Base-by-base conservation (phyloP, 2,888 invertebrate genomes). In the Pandemis cinnamomeana region DNA sequence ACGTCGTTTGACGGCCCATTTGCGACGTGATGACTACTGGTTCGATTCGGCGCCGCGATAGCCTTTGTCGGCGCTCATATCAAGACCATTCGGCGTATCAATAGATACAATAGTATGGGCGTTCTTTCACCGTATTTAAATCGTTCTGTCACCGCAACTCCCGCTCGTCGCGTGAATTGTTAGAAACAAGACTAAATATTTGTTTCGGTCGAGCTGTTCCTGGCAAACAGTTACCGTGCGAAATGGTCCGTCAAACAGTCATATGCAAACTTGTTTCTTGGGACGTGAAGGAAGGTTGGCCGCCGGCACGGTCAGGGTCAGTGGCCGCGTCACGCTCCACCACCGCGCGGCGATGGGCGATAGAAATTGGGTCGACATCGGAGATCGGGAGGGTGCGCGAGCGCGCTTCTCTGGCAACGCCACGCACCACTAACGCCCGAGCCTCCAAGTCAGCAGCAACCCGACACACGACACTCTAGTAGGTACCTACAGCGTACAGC, bases 361-460 rank as follows among this genome's bases (percentile, higher is more conserved):
- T 61, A 70, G 71, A 71, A 77, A 72, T 72, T 77, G 69, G 77
- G 76, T 77, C 76, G 74, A 61, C 58, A 46, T 63, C 64, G 64
- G 69, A 72, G 69, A 71, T 36, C 60, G 66, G 58, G n/a, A 68
- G 67, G 72, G 69, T 75, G 73, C 11, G 58, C 58, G 58, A 10
- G 71, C 75, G 74, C 69, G 53, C 83, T 84, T 83, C 82, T 79
- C 83, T 81, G 77, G 81, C 74, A 61, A 76, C 77, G 79, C 80
- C 83, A 89, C 88, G 91, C 91, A 83, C 86, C 87, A 84, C 81
- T 89, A 84, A 80, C 80, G 83, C 76, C 70, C 20, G 55, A 7
- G 8, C 55, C 7, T 15, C 20, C 2, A 46, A 15, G 15, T 15
- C 72, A 42, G 6, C 7, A 60, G 27, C n/a, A 46, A 53, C 53